Conservation (phyloP, 2,113 vertebrate species). For the Circaetus gallicus region DNA sequence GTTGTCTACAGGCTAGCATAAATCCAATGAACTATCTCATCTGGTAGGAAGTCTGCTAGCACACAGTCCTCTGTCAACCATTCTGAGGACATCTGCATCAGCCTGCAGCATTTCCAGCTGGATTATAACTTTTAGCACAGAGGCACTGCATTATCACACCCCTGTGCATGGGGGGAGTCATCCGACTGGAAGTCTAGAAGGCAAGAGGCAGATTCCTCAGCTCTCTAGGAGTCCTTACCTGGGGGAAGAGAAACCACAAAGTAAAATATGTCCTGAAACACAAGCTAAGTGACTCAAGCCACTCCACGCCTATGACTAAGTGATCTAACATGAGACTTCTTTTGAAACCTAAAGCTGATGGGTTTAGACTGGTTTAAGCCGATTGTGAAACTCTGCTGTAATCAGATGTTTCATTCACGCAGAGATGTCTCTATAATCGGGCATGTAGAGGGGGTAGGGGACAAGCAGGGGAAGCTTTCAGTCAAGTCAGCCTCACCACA, state of each 20-base stretch:
- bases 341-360: not conserved
- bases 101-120: not conserved
- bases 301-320: not conserved
- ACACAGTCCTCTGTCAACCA: not conserved
- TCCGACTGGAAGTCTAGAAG: not conserved
- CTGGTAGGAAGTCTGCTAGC: not conserved
- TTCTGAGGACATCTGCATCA: not conserved
- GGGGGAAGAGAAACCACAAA: not conserved
- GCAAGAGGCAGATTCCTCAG: not conserved
- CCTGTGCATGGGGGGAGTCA: not conserved
- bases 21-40: not conserved
- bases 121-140: not conserved
- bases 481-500: not conserved
- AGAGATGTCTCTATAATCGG: not conserved
- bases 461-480: not conserved
- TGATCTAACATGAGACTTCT: not conserved
- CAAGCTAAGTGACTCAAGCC: not conserved
- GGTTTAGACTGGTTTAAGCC: not conserved
- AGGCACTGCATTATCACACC: not conserved
- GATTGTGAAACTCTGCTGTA: not conserved
- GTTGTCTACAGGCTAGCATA: not conserved
- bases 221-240: not conserved
- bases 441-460: not conserved
- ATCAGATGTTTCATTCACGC: not conserved
- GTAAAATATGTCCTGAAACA: not conserved